phyloP scores from a whole-genome alignment of 2,113 vertebrate species.

The Anarrhichthys ocellatus region DNA sequence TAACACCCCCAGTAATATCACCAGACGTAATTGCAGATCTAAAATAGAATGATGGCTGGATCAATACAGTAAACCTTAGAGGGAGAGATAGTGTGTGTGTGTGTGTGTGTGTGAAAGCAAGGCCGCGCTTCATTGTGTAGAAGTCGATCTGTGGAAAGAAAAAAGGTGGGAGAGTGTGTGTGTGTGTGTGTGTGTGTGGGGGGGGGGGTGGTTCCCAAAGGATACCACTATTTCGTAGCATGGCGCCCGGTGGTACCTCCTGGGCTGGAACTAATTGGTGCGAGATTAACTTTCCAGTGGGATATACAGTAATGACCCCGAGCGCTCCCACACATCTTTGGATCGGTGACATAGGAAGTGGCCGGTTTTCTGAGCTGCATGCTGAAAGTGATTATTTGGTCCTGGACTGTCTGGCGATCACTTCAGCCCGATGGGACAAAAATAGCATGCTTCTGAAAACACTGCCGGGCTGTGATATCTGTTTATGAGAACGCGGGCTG shows the following conservation, averaged over 20 bases:
- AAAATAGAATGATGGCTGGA: constrained; percentile 71
- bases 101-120: constrained; percentile 31
- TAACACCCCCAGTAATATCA: constrained; percentile 67
- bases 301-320: constrained; percentile 81
- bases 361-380: constrained; percentile 48
- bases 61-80: constrained; percentile 73
- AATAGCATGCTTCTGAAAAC: constrained; percentile 51
- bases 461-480: constrained; percentile 26
- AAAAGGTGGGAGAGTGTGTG: constrained; percentile 53
- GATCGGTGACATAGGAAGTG: constrained; percentile 72
- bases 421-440: constrained; percentile 51
- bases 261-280: constrained; percentile 85
- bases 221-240: constrained; percentile 78
- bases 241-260: constrained; percentile 72
- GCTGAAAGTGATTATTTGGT: constrained; percentile 73
- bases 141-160: constrained; percentile 68
- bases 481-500: constrained; percentile 46
- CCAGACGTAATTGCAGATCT: constrained; percentile 68
- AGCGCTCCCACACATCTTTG: constrained; percentile 72
- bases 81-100: constrained; percentile 34
- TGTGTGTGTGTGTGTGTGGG: background rate
- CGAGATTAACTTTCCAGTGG: constrained; percentile 83
- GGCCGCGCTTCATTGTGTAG: constrained; percentile 62
- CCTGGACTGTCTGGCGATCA: constrained; percentile 64
- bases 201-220: constrained; percentile 64